phyloP scores from a whole-genome alignment of 2,888 invertebrate genomes.

The Hedychridium roseum region DNA sequence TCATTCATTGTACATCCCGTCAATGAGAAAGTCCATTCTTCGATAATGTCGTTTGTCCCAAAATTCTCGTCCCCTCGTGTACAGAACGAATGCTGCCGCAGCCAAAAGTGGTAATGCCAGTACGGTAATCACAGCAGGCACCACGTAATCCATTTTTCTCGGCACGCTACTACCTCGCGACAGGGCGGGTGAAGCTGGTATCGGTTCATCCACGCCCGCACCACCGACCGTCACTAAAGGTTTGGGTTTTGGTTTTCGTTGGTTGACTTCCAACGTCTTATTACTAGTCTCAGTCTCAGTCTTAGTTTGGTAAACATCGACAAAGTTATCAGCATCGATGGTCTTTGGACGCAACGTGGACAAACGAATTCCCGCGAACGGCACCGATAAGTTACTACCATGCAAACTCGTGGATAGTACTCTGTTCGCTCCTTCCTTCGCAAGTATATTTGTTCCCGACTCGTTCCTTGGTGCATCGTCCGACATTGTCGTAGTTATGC shows the following conservation, averaged over 20 bases:
- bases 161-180: conserved; percentile 49
- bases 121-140: conserved; percentile 78
- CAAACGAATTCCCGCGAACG: no score
- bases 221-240: conserved; percentile 66
- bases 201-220: conserved; percentile 57
- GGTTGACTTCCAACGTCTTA: no score
- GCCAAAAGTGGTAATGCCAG: conserved; percentile 79
- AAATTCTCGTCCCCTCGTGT: conserved; percentile 79
- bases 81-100: conserved; percentile 72
- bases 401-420: no score
- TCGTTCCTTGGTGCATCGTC: no score
- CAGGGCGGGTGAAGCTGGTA: conserved; percentile 45
- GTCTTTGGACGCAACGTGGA: no score
- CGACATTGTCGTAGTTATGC: no score
- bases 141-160: conserved; percentile 69
- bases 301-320: no score
- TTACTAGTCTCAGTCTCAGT: no score
- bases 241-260: conserved; percentile 65
- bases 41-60: conserved; percentile 88
- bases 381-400: no score
- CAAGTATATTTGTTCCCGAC: no score
- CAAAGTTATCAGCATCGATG: no score
- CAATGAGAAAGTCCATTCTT: conserved; percentile 87
- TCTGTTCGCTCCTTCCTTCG: no score
- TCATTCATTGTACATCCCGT: conserved; percentile 88